Evolutionary conservation across 2,888 invertebrate species (phyloP).

Genomic region (Tineola bisselliella): DNA sequence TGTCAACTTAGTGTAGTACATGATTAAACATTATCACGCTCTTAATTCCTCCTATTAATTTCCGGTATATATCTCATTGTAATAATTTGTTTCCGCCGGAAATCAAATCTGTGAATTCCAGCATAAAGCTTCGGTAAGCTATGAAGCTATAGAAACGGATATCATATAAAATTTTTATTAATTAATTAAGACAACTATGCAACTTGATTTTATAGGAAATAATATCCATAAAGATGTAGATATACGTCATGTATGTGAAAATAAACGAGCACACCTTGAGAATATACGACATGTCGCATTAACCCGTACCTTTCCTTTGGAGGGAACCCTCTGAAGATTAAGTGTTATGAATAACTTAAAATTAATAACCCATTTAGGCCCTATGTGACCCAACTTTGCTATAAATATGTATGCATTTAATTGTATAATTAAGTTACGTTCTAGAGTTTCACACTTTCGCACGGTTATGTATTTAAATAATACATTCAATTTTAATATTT

Average conservation of each 20-base stretch:
- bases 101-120: no score
- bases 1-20: no score
- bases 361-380: constrained; percentile 13
- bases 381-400: constrained; percentile 1
- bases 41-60: no score
- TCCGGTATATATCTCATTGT: no score
- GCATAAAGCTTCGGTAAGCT: no score
- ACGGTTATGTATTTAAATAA: not conserved
- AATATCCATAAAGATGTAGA: not conserved
- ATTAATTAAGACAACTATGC: no score
- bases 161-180: no score
- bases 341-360: constrained; percentile 14
- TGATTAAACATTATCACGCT: no score
- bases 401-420: constrained; percentile 2
- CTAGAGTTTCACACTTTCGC: not conserved
- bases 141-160: no score
- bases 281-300: constrained; percentile 10
- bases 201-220: not conserved
- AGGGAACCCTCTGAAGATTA: constrained; percentile 9
- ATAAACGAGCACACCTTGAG: constrained; percentile 5
- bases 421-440: not conserved
- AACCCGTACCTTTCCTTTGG: constrained; percentile 5
- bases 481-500: no score
- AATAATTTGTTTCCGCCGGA: no score
- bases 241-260: not conserved